Conservation (phyloP, 2,113 vertebrate genomes). For the Athene noctua region DNA sequence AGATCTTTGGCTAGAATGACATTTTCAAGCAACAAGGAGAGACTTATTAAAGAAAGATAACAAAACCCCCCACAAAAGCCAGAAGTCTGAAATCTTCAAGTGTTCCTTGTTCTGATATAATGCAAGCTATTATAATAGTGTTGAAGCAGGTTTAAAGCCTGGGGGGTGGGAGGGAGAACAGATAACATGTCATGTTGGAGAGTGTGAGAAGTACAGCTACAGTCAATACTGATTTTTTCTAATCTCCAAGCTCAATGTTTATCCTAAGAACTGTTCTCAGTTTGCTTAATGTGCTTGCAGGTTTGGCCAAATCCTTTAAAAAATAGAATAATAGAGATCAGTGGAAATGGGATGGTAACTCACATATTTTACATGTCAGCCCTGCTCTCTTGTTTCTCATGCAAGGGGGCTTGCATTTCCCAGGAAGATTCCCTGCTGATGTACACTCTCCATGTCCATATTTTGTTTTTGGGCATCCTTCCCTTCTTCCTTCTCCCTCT, state of each 20-base stretch:
- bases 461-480: neutral
- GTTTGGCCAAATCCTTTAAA: neutral
- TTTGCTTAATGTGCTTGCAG: neutral
- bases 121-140: neutral
- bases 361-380: neutral
- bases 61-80: neutral
- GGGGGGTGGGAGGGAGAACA: neutral
- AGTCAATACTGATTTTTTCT: slow-evolving; percentile 14
- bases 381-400: neutral
- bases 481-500: neutral
- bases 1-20: slow-evolving; percentile 28
- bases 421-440: neutral
- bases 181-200: neutral
- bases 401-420: neutral
- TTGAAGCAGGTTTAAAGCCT: slow-evolving; percentile 12
- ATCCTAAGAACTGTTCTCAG: neutral
- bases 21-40: neutral
- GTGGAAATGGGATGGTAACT: neutral
- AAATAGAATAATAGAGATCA: neutral
- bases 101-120: neutral
- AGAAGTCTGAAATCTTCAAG: neutral
- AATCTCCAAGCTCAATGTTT: neutral
- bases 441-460: neutral
- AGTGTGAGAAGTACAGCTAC: neutral
- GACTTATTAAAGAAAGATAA: slow-evolving; percentile 12